A percentile compares a stretch with the other conserved stretches of the same genome.
phyloP scores from a whole-genome alignment of 2,888 invertebrate genomes.

The Byasa hedistus region DNA sequence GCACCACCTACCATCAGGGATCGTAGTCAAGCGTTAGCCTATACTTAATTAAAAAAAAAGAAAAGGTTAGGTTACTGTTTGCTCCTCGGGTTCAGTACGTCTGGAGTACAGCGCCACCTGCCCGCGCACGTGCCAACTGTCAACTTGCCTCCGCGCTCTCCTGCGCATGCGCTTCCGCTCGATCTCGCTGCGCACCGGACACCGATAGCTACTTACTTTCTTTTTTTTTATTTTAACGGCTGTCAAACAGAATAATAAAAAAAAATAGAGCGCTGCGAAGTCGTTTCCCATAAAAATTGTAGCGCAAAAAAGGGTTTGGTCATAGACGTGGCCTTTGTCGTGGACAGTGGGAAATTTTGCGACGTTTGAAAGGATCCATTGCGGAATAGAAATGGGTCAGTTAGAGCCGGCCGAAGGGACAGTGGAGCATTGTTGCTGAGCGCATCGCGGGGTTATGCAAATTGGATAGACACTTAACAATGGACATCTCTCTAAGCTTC shows the following conservation, averaged over 20 bases:
- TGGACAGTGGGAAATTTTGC: slow-evolving; percentile 76
- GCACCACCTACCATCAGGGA: too few relatives aligned
- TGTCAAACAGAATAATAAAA: slow-evolving; percentile 31
- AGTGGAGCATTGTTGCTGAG: slow-evolving; percentile 53
- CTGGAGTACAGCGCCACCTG: slow-evolving; percentile 61
- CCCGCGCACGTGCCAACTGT: slow-evolving; percentile 73
- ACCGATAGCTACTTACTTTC: slow-evolving; percentile 11
- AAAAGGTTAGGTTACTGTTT: neutral
- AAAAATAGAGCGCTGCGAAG: slow-evolving; percentile 72
- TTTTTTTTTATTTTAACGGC: neutral
- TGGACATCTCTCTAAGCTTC: slow-evolving; percentile 34
- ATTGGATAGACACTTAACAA: slow-evolving; percentile 59
- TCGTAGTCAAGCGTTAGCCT: too few relatives aligned
- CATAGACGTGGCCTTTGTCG: slow-evolving; percentile 60
- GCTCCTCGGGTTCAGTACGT: slow-evolving; percentile 26
- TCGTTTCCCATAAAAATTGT: slow-evolving; percentile 75
- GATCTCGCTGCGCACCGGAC: slow-evolving; percentile 23
- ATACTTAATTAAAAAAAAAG: too few relatives aligned
- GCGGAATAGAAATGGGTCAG: slow-evolving; percentile 70
- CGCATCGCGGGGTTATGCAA: slow-evolving; percentile 71
- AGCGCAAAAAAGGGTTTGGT: slow-evolving; percentile 67
- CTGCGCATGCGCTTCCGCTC: slow-evolving; percentile 32
- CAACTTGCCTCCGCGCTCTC: slow-evolving; percentile 42
- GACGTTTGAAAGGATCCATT: slow-evolving; percentile 53
- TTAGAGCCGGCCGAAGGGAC: slow-evolving; percentile 55